These are phyloP conservation scores for Coranthus polyacanthus DNA, from an alignment of 2,797 vertebrate genomes.

Conservation along the genomic window DNA sequence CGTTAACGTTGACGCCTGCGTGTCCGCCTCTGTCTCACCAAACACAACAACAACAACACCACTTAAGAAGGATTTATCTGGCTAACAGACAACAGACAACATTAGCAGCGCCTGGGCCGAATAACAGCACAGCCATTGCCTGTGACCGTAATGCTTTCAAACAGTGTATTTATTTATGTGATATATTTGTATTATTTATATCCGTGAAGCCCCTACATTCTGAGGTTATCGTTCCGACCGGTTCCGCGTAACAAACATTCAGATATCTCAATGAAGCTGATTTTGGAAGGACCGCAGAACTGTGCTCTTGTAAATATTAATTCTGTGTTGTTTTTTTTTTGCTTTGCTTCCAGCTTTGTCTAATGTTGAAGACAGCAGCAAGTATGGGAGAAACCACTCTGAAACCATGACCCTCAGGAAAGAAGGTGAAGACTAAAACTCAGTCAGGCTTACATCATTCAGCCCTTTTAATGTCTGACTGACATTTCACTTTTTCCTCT, in stretches of 20 bases:
- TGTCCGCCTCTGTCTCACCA: conserved; percentile 4
- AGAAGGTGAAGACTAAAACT: conserved; percentile 84
- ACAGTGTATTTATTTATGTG: background rate
- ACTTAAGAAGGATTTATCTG: conserved; percentile 31
- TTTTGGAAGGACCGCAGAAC: background rate
- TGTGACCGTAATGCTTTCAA: background rate
- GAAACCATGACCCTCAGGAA: conserved; percentile 91
- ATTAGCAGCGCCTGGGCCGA: background rate
- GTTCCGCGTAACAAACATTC: background rate
- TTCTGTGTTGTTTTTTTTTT: conserved; percentile 14
- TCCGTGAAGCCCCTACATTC: too few relatives aligned
- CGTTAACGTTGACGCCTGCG: conserved; percentile 1
- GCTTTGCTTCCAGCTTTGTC: conserved; percentile 65
- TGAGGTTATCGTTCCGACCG: too few relatives aligned
- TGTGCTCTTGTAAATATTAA: background rate
- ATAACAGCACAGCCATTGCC: too few relatives aligned
- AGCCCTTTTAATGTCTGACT: background rate
- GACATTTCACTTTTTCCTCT: background rate
- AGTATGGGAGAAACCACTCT: conserved; percentile 79
- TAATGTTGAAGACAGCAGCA: conserved; percentile 85
- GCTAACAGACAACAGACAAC: conserved; percentile 1
- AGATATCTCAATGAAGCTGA: background rate
- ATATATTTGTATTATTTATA: too few relatives aligned
- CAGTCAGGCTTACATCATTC: too few relatives aligned
- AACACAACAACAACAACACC: conserved; percentile 9